Evolutionary conservation across 2,113 vertebrate genomes (phyloP), one percentile per base, ranked within the genome.

Genomic region (Ptychochromis oligacanthus): DNA sequence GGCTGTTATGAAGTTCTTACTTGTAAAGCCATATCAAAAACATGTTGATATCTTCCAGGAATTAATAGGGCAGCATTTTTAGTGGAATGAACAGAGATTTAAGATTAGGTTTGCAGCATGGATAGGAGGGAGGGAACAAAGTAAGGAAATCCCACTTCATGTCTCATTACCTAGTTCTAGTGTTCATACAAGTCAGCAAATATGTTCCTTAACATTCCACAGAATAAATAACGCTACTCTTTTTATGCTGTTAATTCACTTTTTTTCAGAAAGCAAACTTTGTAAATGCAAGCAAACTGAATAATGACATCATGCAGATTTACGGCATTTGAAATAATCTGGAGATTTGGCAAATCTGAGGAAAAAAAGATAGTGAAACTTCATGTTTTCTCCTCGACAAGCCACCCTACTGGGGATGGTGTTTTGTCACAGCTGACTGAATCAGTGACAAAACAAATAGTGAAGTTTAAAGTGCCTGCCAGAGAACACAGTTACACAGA

Each of bases 381-480:
- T 77, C 4, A 62, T 85, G 78, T 89, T 85, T 89, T 89, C 75
- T 64, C n/a, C n/a, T 80, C 74, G 26, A 75, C 56, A 83, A 88
- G 83, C 61, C 64, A 6, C 12, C 81, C 58, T 55, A 80, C 55
- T 84, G 67, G 17, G 79, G 75, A 72, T 65, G 58, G n/a, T 88
- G 79, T 83, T 88, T 85, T 65, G 81, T 61, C 49, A 67, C 64
- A 88, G 67, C 77, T 80, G 87, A 72, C 62, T 83, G 62, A 86
- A 82, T 91, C 31, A 82, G 55, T 84, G 83, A 89, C 91, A 84
- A 88, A 89, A 90, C 80, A 88, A 92, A 90, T 82, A 79, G 56
- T 40, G 60, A 62, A 75, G 84, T 87, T 88, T 79, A 88, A 85
- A 90, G 82, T 72, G 11, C 5, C 78, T 24, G 31, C 77, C 75